Evolutionary conservation across 2,797 vertebrate genomes (phyloP), one percentile per base, ranked within the genome.

Genomic region (Cossypha caffra): DNA sequence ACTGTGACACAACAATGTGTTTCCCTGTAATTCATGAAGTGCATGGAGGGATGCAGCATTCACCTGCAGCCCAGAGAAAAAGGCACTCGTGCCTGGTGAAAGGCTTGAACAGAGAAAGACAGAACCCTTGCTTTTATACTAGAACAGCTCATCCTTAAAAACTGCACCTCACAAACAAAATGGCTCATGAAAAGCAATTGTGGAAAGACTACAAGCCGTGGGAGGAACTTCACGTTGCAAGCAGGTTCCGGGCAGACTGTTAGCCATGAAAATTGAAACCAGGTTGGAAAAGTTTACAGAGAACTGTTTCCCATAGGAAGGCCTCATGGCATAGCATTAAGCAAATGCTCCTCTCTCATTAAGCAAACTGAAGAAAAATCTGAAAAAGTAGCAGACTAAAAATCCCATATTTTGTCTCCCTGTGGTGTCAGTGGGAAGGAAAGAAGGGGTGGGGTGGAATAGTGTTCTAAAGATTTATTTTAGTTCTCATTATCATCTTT

Each of bases 191-290:
- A 40, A 50, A 61, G 29, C 23, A 33, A 9, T 3, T 50, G 23
- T 28, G 57, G 14, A 9, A 51, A 14, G 11, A 62, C 29, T 51
- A 6, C 18, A 51, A 51, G 37, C 7, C 1, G 2, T 18, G 25
- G 58, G 31, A 51, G 31, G 24, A 10, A 23, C 29, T 62, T 42
- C 37, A 18, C 4, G 7, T 18, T 28, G 31, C 37, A 42, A 42
- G 9, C 15, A 51, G 31, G 11, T 23, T 42, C 9, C 0, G 0
- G 15, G 25, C 0, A 0, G 37, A 33, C 7, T 18, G 9, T 3
- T 29, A 42, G 25, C 24, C 2, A 1, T 33, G 37, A 51, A 51
- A 76, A 42, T 23, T 58, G 58, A 42, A 62, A 51, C 15, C 18
- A n/a, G 7, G 11, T 23, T 42, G 19, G 31, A 62, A 42, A 76